These are phyloP conservation scores for Leucopsar rothschildi DNA, from an alignment of 2,113 vertebrate species.

Conservation along the genomic window DNA sequence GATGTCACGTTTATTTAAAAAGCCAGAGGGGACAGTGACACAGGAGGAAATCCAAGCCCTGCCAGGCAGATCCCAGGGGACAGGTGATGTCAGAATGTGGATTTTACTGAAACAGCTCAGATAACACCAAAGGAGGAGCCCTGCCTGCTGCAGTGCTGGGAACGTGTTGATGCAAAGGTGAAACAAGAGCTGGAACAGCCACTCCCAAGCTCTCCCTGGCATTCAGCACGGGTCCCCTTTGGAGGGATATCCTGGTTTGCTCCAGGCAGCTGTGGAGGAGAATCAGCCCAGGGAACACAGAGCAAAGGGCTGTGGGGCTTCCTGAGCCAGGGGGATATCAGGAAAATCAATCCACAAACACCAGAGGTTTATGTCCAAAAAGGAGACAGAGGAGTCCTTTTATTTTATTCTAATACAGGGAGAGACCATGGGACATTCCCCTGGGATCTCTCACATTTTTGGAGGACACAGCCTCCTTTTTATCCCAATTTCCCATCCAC, in stretches of 20 bases:
- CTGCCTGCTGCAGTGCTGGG: accelerated
- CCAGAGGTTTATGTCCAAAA: too few species aligned
- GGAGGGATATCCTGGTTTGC: not conserved
- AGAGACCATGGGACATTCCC: too few species aligned
- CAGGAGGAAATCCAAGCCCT: not conserved
- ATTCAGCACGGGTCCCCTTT: not conserved
- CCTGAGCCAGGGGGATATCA: not conserved
- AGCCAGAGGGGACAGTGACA: not conserved
- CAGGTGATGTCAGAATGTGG: not conserved
- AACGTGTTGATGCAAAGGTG: not conserved
- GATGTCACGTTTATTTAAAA: not conserved
- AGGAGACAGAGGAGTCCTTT: too few species aligned
- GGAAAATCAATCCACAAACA: too few species aligned
- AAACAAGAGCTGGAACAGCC: not conserved
- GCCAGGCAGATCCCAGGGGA: not conserved
- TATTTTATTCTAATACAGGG: too few species aligned
- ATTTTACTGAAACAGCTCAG: not conserved
- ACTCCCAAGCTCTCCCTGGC: not conserved
- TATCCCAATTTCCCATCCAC: too few species aligned
- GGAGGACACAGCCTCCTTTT: too few species aligned
- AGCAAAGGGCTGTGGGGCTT: not conserved
- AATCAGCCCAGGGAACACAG: not conserved
- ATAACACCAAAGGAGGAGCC: not conserved
- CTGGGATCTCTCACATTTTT: too few species aligned
- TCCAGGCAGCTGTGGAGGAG: not conserved